phyloP scores from a whole-genome alignment of 2,113 vertebrate genomes.

The Gobio gobio region DNA sequence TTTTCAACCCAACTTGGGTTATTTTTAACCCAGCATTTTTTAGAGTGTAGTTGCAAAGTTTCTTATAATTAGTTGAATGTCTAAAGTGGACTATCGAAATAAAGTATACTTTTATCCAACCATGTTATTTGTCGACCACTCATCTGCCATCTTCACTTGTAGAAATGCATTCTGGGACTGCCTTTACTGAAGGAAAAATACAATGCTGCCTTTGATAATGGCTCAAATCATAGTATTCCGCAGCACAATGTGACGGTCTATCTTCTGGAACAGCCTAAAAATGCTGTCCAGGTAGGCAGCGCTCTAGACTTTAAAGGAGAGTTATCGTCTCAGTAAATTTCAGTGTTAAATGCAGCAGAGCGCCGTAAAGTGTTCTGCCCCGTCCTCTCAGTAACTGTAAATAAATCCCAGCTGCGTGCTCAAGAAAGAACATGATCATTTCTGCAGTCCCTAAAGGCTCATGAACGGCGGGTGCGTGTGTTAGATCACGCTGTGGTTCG shows the following conservation, averaged over 20 bases:
- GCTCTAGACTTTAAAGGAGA: neutral
- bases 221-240: neutral
- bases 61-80: too few species aligned
- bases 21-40: too few species aligned
- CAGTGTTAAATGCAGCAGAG: conserved; percentile 2
- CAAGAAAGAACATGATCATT: conserved; percentile 13
- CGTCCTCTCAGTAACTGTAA: conserved; percentile 5
- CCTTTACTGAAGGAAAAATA: neutral
- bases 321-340: neutral
- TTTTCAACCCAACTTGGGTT: too few species aligned
- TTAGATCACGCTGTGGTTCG: neutral
- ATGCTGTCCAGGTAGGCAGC: neutral
- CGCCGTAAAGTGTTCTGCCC: neutral
- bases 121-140: neutral
- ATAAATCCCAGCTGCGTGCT: conserved; percentile 32
- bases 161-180: neutral
- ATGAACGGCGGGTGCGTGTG: neutral
- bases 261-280: neutral
- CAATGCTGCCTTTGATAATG: neutral
- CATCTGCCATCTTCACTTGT: neutral
- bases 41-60: too few species aligned
- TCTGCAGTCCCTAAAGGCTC: neutral
- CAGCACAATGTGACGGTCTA: neutral
- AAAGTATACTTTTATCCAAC: too few species aligned
- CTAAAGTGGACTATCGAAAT: too few species aligned